Base-by-base conservation (phyloP, 2,888 invertebrate genomes). In the Leucania comma region DNA sequence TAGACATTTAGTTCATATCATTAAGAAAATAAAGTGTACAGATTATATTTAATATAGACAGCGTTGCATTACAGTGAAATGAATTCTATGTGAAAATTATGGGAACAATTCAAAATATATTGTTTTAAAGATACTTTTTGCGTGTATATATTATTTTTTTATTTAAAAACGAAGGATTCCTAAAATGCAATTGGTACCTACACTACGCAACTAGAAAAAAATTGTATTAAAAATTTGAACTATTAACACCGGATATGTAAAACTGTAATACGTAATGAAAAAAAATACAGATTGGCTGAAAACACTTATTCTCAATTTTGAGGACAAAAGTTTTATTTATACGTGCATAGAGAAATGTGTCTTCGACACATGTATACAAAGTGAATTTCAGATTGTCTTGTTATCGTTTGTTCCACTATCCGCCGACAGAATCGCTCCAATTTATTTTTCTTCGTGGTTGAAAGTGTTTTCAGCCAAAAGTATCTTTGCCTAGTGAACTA, bases 151-250 rank as follows among this genome's bases (percentile, higher is more conserved):
- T n/a, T 22, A 51, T 48, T 51, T 63, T 61, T 42, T 10, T 65
- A 51, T 53, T 64, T 59, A 54, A 70, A 61, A 80, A 80, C 50
- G 14, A 58, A 63, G 46, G 57, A 48, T 48, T 70, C 64, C 85
- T 86, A 87, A 85, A 87, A 83, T 85, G 81, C 82, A 84, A 81
- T 82, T 78, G 77, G 56, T 82, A 80, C 72, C 84, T 87, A 86
- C 67, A 75, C 83, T 86, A 85, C 65, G 48, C 65, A 68, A 82
- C 76, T 81, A 75, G 81, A 82, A 82, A 84, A 81, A 86, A 81
- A 82, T 75, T 77, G 68, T 74, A 75, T 78, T n/a, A 82, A 80
- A 85, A 81, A 88, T 88, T 89, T 90, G 87, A 88, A 90, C 88
- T 90, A 88, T 82, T 61, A 82, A 83, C 80, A 81, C 74, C 75